Evolutionary conservation across 2,113 vertebrate species (phyloP), one percentile per base, ranked within the genome.

Genomic region (Callospermophilus lateralis): DNA sequence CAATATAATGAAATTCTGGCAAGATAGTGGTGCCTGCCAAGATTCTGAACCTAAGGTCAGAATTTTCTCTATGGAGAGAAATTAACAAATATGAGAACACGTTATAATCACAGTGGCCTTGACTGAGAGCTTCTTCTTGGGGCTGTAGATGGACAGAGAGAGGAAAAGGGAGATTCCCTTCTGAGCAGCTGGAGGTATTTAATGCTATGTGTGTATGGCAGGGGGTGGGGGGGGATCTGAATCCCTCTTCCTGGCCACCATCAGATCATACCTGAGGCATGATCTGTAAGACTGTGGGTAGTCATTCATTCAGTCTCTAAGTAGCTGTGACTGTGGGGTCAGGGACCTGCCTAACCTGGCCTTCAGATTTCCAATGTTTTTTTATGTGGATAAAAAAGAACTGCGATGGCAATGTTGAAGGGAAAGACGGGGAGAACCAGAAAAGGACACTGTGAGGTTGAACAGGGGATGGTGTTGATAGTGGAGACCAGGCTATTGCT

Each of bases 21-120:
- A 95, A 65, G 53, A 45, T 28, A 45, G 32, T n/a, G 0, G 48
- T 34, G 24, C 61, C 34, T 94, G 77, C 37, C 65, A 65, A 84
- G 53, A 88, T 30, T 77, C 85, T 84, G 42, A 77, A 73, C 51
- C 72, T 45, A n/a, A 90, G 55, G 42, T 28, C 85, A 87, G 20
- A 20, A 6, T 79, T 45, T 89, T 79, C 39, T 34, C 37, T 55
- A 16, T 20, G 10, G 51, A 84, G 39, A 87, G 16, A 61, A 45
- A 61, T 76, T 13, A 76, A 79, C 68, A 90, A 42, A 90, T n/a
- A 61, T 73, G 58, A 92, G 70, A 92, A 51, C 4, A 11, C 63
- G 12, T 45, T 78, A 12, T 55, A 15, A 55, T 79, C 89, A 86
- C 58, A 32, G 55, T 28, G 51, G 70, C 55, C 32, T 70, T 15